A percentile compares a stretch with the other conserved stretches of the same genome.
Evolutionary conservation across 2,888 invertebrate genomes (phyloP).

Genomic region (Cacoxenus indagator): DNA sequence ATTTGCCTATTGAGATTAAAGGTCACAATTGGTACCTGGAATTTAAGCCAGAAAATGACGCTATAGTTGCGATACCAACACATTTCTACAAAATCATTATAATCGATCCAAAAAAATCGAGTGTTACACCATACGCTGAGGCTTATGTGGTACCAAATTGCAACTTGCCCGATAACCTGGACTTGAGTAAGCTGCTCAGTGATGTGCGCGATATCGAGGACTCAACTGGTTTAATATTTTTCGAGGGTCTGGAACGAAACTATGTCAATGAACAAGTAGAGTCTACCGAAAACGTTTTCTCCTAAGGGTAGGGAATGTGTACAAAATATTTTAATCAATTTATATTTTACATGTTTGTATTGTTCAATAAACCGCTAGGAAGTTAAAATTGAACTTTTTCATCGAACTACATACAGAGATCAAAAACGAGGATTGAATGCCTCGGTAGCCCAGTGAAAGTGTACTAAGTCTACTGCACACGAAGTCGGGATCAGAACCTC

Average conservation of each 20-base stretch:
- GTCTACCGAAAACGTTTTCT: too few species aligned
- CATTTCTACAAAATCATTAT: conserved; percentile 53
- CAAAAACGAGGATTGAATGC: too few species aligned
- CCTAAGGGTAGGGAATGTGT: too few species aligned
- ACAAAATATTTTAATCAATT: too few species aligned
- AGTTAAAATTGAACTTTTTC: too few species aligned
- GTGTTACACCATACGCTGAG: conserved; percentile 50
- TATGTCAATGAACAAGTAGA: conserved; percentile 41
- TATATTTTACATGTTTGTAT: too few species aligned
- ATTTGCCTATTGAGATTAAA: conserved; percentile 43
- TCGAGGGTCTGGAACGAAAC: conserved; percentile 53
- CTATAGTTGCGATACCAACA: conserved; percentile 53
- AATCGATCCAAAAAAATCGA: conserved; percentile 37
- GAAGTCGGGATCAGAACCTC: too few species aligned
- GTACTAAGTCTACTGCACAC: too few species aligned
- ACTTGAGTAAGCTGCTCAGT: conserved; percentile 39
- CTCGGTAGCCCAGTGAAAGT: too few species aligned
- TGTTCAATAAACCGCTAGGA: too few species aligned
- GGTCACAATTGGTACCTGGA: conserved; percentile 49
- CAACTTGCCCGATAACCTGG: conserved; percentile 35
- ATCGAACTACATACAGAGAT: too few species aligned
- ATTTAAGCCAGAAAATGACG: conserved; percentile 45
- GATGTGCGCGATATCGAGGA: conserved; percentile 54
- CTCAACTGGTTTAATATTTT: conserved; percentile 47
- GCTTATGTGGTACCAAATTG: conserved; percentile 51